Conservation (phyloP, 2,113 vertebrate genomes). For the Scalopus aquaticus region DNA sequence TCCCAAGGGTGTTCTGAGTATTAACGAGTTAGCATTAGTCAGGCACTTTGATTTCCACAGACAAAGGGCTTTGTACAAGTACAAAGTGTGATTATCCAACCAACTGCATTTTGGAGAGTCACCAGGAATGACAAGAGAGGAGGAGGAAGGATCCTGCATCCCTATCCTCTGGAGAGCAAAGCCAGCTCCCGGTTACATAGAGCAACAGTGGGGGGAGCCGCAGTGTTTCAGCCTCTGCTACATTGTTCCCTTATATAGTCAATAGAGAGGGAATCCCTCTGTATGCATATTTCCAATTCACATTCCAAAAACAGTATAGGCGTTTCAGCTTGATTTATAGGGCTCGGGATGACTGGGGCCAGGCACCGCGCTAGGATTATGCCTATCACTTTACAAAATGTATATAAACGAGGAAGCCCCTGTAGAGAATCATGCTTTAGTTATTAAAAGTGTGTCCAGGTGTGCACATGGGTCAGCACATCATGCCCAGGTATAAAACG, state of each 20-base stretch:
- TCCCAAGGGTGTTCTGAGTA: slow-evolving; percentile 58
- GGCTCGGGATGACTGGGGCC: not conserved
- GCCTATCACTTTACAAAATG: not conserved
- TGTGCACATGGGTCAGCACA: not conserved
- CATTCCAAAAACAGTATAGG: slow-evolving; percentile 79
- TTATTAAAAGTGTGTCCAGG: not conserved
- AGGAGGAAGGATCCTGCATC: not conserved
- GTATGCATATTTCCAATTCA: slow-evolving; percentile 77
- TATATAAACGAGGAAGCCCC: not conserved
- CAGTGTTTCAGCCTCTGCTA: slow-evolving; percentile 63
- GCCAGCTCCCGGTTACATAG: slow-evolving; percentile 60
- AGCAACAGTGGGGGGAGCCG: slow-evolving; percentile 45
- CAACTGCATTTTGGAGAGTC: slow-evolving; percentile 75
- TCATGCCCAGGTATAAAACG: not conserved
- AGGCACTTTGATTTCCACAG: slow-evolving; percentile 65
- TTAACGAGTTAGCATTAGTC: slow-evolving; percentile 55
- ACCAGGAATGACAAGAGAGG: slow-evolving; percentile 50
- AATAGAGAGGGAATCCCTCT: slow-evolving; percentile 73
- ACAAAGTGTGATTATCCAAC: slow-evolving; percentile 39
- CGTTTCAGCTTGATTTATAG: slow-evolving; percentile 53
- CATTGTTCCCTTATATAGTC: slow-evolving; percentile 80
- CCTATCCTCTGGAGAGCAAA: slow-evolving; percentile 34
- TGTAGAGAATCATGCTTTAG: not conserved
- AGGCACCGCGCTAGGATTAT: not conserved
- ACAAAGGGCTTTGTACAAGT: slow-evolving; percentile 52